phyloP scores from a whole-genome alignment of 1,140 invertebrate species.

The Drosophila sp. region DNA sequence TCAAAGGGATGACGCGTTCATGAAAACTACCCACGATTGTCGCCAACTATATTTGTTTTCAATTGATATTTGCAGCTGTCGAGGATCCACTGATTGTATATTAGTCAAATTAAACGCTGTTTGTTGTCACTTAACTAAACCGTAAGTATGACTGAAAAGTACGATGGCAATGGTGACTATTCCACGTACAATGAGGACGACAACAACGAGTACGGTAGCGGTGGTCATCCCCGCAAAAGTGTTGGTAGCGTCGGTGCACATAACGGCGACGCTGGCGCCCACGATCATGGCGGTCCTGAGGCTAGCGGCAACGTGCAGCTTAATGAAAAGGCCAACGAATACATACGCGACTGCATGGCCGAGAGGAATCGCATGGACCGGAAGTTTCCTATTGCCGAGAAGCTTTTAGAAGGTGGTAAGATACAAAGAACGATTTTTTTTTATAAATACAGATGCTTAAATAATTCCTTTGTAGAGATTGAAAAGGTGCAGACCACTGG shows the following conservation, averaged over 20 bases:
- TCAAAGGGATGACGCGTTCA: slow-evolving; percentile 7
- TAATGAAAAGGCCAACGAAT: slow-evolving; percentile 90
- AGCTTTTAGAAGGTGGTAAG: slow-evolving; percentile 90
- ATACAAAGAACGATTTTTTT: background rate
- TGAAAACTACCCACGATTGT: background rate
- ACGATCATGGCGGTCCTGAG: slow-evolving; percentile 85
- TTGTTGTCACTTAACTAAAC: slow-evolving; percentile 33
- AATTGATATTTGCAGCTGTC: slow-evolving; percentile 43
- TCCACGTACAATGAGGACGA: slow-evolving; percentile 85
- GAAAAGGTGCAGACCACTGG: slow-evolving; percentile 87
- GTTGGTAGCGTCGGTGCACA: slow-evolving; percentile 69
- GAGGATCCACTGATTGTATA: slow-evolving; percentile 2
- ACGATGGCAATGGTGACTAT: slow-evolving; percentile 83
- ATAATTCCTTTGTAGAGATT: slow-evolving; percentile 85
- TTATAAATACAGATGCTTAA: background rate
- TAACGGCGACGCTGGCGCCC: slow-evolving; percentile 73
- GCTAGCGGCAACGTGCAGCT: slow-evolving; percentile 73
- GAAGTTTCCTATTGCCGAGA: slow-evolving; percentile 89
- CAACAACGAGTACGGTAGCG: slow-evolving; percentile 85
- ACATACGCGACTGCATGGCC: slow-evolving; percentile 89
- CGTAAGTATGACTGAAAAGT: slow-evolving; percentile 77
- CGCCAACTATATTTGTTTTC: slow-evolving; percentile 1
- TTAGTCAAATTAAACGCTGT: slow-evolving; percentile 29
- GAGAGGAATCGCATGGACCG: slow-evolving; percentile 90
- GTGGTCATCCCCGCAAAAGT: slow-evolving; percentile 84